These are phyloP conservation scores for Drosophila affinis DNA, from an alignment of 2,888 invertebrate species.

Conservation along the genomic window DNA sequence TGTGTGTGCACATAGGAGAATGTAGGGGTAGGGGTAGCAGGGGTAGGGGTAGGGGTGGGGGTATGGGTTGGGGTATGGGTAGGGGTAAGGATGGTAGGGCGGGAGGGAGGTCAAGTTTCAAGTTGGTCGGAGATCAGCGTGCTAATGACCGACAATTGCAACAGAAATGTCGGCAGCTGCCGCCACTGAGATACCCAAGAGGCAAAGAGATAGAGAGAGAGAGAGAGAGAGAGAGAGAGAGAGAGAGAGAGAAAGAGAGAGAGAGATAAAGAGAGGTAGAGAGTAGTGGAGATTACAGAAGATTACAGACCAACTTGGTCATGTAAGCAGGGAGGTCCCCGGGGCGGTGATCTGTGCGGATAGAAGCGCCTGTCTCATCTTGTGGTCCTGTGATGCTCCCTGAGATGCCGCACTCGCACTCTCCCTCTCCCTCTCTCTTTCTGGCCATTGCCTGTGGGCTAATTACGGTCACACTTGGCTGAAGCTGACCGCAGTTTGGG, in stretches of 20 bases:
- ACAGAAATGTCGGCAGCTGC: slow-evolving; percentile 25
- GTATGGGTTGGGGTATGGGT: no score
- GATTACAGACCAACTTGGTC: background rate
- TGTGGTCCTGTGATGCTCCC: slow-evolving; percentile 30
- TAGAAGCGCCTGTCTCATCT: background rate
- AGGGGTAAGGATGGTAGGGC: background rate
- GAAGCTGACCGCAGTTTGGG: slow-evolving; percentile 35
- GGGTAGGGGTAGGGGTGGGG: no score
- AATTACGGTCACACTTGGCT: slow-evolving; percentile 48
- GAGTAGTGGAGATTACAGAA: background rate
- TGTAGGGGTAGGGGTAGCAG: no score
- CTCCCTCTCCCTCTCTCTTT: background rate
- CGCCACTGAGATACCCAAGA: background rate
- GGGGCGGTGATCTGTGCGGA: no score
- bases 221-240: no score
- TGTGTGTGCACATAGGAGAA: background rate
- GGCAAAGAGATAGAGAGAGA: no score
- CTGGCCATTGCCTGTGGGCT: slow-evolving; percentile 8
- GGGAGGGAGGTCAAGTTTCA: slow-evolving; percentile 41
- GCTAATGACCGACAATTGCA: slow-evolving; percentile 48
- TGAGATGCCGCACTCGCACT: background rate
- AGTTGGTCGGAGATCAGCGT: slow-evolving; percentile 40
- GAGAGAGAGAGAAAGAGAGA: no score
- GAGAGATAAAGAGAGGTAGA: background rate
- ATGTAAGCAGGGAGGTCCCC: background rate